Base-by-base conservation (phyloP, 2,888 invertebrate species). In the Masnerella sp. region DNA sequence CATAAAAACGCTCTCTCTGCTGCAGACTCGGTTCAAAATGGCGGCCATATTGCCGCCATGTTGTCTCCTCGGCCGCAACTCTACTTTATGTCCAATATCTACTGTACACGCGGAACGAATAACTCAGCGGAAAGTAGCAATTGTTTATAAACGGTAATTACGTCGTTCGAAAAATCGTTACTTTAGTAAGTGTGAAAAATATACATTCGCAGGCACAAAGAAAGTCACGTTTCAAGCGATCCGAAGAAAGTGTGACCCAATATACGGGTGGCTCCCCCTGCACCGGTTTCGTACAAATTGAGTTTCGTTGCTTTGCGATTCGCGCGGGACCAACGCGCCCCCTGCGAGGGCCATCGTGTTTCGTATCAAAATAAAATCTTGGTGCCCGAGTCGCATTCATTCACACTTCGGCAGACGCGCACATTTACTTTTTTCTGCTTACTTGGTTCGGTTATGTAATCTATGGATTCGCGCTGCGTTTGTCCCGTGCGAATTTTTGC, bases 221-320 rank as follows among this genome's bases (percentile, higher is more conserved):
- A 69, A 69, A 68, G 68, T 75, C 75, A 75, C 75, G 68, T 75
- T 75, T 72, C 54, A 75, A 75, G 75, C 72, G 42, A 61, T 64
- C 65, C 22, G 69, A 75, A 68, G 69, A 64, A 64, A 65, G 64
- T 72, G 49, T 69, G 67, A 75, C 67, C 62, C 56, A 56, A 58
- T 72, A 38, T 40, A 20, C 47, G 5, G 59, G 70, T 56, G 49
- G 45, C 49, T 22, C 56, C 47, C 54, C 47, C 54, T 59, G 56
- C 68, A 49, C 56, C 58, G 40, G 49, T 56, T 70, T 61, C 65
- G 64, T 69, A 65, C 52, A 70, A 69, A 71, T 70, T 32, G 45
- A 38, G 54, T 69, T 42, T 72, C 64, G 59, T 65, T 61, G 65
- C 65, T 61, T 74, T 43, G 43, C 36, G 42, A 56, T 61, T 28